A percentile compares a stretch with the other conserved stretches of the same genome.
These are phyloP conservation scores for Anthophora plumipes DNA, from an alignment of 2,888 invertebrate genomes.

Conservation along the genomic window DNA sequence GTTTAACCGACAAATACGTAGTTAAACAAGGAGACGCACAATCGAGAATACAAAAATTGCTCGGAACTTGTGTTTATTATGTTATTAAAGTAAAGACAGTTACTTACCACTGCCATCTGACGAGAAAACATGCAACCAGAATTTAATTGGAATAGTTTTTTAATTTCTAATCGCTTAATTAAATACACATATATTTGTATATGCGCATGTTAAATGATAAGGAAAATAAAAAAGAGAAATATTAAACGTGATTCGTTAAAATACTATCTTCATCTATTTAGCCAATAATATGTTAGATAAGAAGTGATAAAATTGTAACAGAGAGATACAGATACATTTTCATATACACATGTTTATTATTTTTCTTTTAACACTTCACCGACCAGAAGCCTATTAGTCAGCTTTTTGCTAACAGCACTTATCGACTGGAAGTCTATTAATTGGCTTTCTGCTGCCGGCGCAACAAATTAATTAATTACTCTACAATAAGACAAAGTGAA, in stretches of 20 bases:
- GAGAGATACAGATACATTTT: background rate
- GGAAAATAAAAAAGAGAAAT: no score
- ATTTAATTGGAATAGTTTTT: background rate
- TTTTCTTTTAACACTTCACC: no score
- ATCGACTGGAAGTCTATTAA: no score
- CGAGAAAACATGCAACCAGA: background rate
- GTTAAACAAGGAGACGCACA: background rate
- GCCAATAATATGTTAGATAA: background rate
- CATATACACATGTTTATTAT: background rate
- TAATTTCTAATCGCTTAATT: background rate
- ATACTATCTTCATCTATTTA: background rate
- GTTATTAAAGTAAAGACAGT: background rate
- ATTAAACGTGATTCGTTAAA: background rate
- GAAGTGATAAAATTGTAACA: background rate
- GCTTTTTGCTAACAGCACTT: no score
- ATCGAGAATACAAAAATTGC: background rate
- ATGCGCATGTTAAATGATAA: no score
- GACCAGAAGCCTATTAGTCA: no score
- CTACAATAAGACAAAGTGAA: no score
- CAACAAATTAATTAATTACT: no score
- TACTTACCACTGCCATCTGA: slow-evolving; percentile 2
- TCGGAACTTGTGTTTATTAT: background rate
- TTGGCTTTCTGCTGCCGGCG: no score
- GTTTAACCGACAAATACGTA: background rate
- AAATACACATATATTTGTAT: background rate